phyloP scores from a whole-genome alignment of 92 coral and sea anemone genomes.

The Phymanthus crucifer region DNA sequence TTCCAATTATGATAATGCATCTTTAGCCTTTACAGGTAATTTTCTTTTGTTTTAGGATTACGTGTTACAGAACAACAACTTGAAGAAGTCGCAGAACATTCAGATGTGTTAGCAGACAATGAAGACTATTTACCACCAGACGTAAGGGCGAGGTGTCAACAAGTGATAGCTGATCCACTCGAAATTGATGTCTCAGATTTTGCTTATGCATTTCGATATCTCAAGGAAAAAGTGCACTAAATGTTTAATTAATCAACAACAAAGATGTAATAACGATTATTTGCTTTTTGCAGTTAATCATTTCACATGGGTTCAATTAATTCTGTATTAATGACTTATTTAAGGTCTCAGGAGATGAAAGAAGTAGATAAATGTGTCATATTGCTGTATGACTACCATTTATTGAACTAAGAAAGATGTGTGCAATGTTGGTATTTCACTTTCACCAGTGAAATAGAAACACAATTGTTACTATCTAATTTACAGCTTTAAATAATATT shows the following conservation, averaged over 20 bases:
- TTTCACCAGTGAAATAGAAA: not conserved
- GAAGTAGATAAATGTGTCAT: not conserved
- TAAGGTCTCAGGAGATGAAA: too few relatives aligned
- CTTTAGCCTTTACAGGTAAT: not conserved
- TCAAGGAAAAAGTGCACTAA: conserved; percentile 35
- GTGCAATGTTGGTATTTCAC: not conserved
- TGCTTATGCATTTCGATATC: conserved; percentile 40
- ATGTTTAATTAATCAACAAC: not conserved
- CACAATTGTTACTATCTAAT: not conserved
- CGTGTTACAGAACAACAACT: conserved; percentile 48
- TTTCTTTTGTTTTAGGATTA: conserved; percentile 29
- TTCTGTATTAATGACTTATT: not conserved
- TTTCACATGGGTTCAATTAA: not conserved
- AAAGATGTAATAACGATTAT: not conserved
- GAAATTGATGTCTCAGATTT: conserved; percentile 34
- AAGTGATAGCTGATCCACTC: conserved; percentile 36
- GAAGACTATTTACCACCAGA: conserved; percentile 40
- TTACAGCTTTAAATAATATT: not conserved
- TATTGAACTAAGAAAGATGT: not conserved
- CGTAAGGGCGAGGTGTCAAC: conserved; percentile 35
- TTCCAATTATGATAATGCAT: conserved; percentile 3
- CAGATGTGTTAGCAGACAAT: conserved; percentile 37
- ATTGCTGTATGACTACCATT: not conserved
- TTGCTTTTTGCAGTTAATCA: not conserved
- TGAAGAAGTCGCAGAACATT: conserved; percentile 47